phyloP scores from a whole-genome alignment of 1,140 invertebrate genomes.

The Capitella teleta region DNA sequence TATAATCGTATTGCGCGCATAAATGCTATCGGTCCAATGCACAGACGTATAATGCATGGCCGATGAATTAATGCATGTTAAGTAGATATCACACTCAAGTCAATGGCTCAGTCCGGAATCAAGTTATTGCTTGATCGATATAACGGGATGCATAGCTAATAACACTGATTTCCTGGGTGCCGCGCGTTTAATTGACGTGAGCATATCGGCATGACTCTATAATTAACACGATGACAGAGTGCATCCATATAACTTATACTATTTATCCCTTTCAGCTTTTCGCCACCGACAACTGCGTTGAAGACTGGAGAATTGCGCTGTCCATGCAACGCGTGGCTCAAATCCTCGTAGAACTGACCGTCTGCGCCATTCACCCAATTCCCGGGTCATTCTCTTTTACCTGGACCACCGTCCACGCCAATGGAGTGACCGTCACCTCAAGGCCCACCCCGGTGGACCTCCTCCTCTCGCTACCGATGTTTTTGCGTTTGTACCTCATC shows the following conservation, averaged over 20 bases:
- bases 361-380: constrained; percentile 94
- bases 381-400: constrained; percentile 90
- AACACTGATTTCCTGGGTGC: too few species aligned
- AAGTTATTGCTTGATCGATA: too few species aligned
- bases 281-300: constrained; percentile 73
- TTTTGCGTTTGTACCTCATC: constrained; percentile 95
- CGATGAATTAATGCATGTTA: too few species aligned
- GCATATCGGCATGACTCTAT: not conserved
- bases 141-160: too few species aligned
- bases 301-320: constrained; percentile 99
- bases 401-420: constrained; percentile 74
- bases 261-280: constrained; percentile 12
- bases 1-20: too few species aligned
- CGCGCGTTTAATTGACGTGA: too few species aligned
- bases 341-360: constrained; percentile 80
- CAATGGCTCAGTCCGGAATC: too few species aligned
- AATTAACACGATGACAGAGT: not conserved
- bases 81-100: too few species aligned
- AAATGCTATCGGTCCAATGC: too few species aligned
- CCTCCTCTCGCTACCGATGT: constrained; percentile 95
- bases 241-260: not conserved
- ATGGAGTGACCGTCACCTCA: constrained; percentile 37
- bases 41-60: too few species aligned
- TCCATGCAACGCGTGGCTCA: constrained; percentile 90
- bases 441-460: constrained; percentile 56